These are phyloP conservation scores for Procavia capensis DNA, from an alignment of 2,113 vertebrate genomes.

Conservation along the genomic window DNA sequence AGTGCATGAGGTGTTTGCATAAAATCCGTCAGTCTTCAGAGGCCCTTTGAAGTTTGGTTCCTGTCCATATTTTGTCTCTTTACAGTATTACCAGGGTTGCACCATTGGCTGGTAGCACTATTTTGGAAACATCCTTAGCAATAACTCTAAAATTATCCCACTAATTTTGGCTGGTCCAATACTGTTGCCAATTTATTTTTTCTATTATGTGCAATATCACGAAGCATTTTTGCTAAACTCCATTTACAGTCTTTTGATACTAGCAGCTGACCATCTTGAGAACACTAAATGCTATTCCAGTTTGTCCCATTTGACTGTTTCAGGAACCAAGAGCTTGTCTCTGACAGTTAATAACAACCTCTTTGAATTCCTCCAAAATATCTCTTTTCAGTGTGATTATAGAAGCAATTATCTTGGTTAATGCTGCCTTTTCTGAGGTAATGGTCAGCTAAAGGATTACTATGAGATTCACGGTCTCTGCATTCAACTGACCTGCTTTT, in stretches of 20 bases:
- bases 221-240: conserved; percentile 32
- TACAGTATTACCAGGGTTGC: conserved; percentile 4
- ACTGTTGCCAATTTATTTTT: not conserved
- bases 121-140: conserved; percentile 1
- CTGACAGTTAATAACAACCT: not conserved
- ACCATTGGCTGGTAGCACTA: not conserved
- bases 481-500: conserved; percentile 21
- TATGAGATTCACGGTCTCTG: not conserved
- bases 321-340: conserved; percentile 12
- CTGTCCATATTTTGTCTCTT: not conserved
- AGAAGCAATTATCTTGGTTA: conserved; percentile 4
- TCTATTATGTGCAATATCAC: not conserved
- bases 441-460: not conserved
- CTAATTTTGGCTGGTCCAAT: not conserved
- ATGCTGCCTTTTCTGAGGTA: not conserved
- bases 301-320: not conserved
- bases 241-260: not conserved
- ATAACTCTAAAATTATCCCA: conserved; percentile 13
- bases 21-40: not conserved
- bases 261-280: not conserved
- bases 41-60: not conserved
- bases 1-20: not conserved
- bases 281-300: not conserved
- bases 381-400: conserved; percentile 4
- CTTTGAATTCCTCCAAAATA: not conserved